Evolutionary conservation across 2,797 vertebrate genomes (phyloP), one percentile per base, ranked within the genome.

Genomic region (Fundulus diaphanus): DNA sequence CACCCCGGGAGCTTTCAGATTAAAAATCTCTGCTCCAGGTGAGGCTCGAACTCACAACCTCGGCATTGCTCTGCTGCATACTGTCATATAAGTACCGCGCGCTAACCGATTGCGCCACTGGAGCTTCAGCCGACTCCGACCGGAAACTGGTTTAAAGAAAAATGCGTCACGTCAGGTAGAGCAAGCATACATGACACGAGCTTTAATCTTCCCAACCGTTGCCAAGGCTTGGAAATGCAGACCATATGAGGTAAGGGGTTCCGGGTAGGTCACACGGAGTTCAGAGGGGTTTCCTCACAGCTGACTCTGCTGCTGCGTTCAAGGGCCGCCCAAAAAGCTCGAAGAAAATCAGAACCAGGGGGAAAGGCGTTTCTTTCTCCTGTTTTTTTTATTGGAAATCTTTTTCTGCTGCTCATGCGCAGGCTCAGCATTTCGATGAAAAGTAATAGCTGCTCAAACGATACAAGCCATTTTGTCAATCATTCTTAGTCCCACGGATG

Each of bases 21-120:
- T 40, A 24, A 73, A 96, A 96, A 96, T 93, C 0, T 35, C 12
- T 99, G 97, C 98, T 99, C 98, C 97, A 99, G 98, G 98, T 99
- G 98, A 99, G 98, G 98, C 97, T 99, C 97, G 98, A 99, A 99
- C 97, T 99, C 97, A 99, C 98, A 99, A 99, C 97, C 98, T 99
- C 98, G 97, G 98, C 97, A 99, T 99, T 42, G 96, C 98, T 98
- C 88, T 92, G 92, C 97, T 90, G 84, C 12, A 94, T 96, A 99
- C 97, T 98, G 97, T 95, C 94, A 73, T 99, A 99, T 99, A 99
- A 99, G 98, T 99, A 99, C 97, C 98, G 97, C 97, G 97, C 97
- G 97, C 98, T 99, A 97, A 99, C 98, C 97, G 98, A 99, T 99
- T 99, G 97, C 98, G 97, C 98, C 98, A 99, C 98, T 99, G 97